A percentile compares a stretch with the other conserved stretches of the same genome.
Evolutionary conservation across 2,113 vertebrate species (phyloP).

Genomic region (Ictalurus punctatus): DNA sequence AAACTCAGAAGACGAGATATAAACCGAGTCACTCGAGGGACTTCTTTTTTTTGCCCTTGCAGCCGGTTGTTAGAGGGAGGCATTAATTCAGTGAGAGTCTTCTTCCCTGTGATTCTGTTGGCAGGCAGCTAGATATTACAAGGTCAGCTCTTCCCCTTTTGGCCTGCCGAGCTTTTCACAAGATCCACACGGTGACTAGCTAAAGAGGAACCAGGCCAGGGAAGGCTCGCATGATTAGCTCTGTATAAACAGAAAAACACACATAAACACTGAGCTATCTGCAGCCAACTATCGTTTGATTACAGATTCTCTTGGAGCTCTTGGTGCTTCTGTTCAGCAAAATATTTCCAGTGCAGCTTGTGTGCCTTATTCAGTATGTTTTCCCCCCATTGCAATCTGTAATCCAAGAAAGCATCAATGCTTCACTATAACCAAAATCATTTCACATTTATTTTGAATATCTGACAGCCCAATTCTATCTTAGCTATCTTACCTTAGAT

Average conservation of each 20-base stretch:
- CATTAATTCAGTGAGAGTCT: slow-evolving; percentile 51
- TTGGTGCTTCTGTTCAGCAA: slow-evolving; percentile 1
- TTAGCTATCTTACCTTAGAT: not conserved
- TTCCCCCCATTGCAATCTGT: not conserved
- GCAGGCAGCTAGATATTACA: slow-evolving; percentile 48
- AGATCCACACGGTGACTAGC: slow-evolving; percentile 30
- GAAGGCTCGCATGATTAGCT: slow-evolving; percentile 40
- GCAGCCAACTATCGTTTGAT: slow-evolving; percentile 12
- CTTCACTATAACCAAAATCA: not conserved
- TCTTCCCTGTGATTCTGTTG: slow-evolving; percentile 44
- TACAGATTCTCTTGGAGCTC: slow-evolving; percentile 11
- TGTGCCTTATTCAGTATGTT: not conserved
- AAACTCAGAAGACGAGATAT: not conserved
- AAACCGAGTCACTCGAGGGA: not conserved
- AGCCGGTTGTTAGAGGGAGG: slow-evolving; percentile 44
- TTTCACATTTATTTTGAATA: not conserved
- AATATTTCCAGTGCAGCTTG: slow-evolving; percentile 15
- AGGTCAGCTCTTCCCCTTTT: slow-evolving; percentile 48
- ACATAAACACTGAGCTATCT: not conserved
- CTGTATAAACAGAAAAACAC: slow-evolving; percentile 30
- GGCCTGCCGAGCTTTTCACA: slow-evolving; percentile 49
- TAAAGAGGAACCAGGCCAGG: slow-evolving; percentile 33
- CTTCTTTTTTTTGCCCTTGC: slow-evolving; percentile 14
- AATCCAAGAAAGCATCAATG: not conserved
- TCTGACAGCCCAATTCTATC: not conserved